Conservation (phyloP, 2,797 vertebrate genomes). For the Halcyon smyrnensis region DNA sequence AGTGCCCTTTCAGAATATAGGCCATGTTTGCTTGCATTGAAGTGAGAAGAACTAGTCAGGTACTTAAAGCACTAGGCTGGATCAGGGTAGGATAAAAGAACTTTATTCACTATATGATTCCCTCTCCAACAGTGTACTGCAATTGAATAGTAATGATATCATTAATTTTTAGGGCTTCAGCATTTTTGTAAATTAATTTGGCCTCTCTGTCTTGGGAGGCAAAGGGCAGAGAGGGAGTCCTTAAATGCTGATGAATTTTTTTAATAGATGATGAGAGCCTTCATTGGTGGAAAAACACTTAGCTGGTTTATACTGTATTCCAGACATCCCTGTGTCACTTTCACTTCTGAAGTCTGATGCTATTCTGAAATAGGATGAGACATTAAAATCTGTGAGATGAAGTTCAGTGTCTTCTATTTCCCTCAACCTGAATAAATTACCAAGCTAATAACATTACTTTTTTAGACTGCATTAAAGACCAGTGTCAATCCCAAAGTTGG, state of each 20-base stretch:
- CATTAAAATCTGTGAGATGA: constrained; percentile 45
- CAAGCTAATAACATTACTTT: neutral
- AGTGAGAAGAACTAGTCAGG: neutral
- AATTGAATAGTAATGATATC: constrained; percentile 58
- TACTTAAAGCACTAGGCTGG: neutral
- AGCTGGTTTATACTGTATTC: constrained; percentile 51
- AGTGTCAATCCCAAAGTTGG: neutral
- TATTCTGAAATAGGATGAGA: constrained; percentile 39
- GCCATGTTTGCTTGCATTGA: neutral
- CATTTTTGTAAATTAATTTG: constrained; percentile 68
- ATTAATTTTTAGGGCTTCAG: constrained; percentile 66
- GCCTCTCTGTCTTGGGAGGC: constrained; percentile 36
- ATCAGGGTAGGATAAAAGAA: neutral
- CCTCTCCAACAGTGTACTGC: neutral
- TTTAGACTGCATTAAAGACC: constrained; percentile 18
- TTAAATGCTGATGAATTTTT: constrained; percentile 63
- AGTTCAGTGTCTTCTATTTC: constrained; percentile 33
- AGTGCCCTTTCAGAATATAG: neutral
- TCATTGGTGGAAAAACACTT: constrained; percentile 30
- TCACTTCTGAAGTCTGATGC: constrained; percentile 7
- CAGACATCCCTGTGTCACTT: constrained; percentile 15
- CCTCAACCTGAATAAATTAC: constrained; percentile 48
- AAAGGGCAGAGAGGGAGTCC: constrained; percentile 51
- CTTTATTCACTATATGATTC: constrained; percentile 4
- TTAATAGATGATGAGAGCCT: constrained; percentile 24